Evolutionary conservation across 2,888 invertebrate species (phyloP).

Genomic region (Liodrosophila aerea): DNA sequence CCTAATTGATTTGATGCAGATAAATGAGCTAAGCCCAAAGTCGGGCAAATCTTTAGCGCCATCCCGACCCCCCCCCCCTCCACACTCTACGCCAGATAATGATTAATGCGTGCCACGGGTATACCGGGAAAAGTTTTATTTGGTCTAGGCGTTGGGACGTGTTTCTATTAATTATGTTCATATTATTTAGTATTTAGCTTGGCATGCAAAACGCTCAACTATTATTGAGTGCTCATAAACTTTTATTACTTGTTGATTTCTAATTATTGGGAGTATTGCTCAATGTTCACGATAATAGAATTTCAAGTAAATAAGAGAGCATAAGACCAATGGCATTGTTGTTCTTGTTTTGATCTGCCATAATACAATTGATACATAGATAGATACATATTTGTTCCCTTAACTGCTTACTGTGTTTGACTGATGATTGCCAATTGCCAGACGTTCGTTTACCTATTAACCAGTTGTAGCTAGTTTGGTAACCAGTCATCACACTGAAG

Average conservation of each 20-base stretch:
- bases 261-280: conserved; percentile 16
- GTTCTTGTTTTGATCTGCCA: too few relatives aligned
- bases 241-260: conserved; percentile 32
- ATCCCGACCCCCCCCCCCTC: conserved; percentile 4
- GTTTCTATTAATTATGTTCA: conserved; percentile 29
- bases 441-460: too few relatives aligned
- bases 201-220: not conserved
- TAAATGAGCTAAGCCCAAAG: conserved; percentile 64
- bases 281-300: conserved; percentile 1
- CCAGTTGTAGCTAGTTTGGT: too few relatives aligned
- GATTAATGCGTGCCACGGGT: conserved; percentile 58
- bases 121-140: not conserved
- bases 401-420: too few relatives aligned
- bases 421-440: too few relatives aligned
- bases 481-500: too few relatives aligned
- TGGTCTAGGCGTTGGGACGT: conserved; percentile 24
- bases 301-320: too few relatives aligned
- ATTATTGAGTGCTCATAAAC: conserved; percentile 1
- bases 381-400: too few relatives aligned
- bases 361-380: too few relatives aligned
- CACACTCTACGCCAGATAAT: conserved; percentile 60
- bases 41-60: conserved; percentile 24
- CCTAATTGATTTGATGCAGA: conserved; percentile 77
- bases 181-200: conserved; percentile 2
- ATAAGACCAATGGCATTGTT: too few relatives aligned